phyloP scores from a whole-genome alignment of 2,888 invertebrate genomes.

The Dryococelus australis region DNA sequence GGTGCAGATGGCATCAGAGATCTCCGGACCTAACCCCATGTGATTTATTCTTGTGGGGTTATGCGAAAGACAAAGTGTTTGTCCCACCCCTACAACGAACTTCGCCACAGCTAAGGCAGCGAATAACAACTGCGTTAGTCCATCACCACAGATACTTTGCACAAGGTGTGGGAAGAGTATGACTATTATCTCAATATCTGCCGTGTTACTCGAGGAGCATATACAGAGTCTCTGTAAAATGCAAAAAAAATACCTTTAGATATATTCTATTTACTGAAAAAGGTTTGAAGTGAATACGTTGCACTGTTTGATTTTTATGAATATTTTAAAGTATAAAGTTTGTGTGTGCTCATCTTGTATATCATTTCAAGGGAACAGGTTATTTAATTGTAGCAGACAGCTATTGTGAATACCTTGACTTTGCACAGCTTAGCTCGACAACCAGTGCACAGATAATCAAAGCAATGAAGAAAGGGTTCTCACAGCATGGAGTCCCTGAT shows the following conservation, averaged over 20 bases:
- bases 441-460: no score
- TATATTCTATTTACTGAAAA: not conserved
- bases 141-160: conserved; percentile 23
- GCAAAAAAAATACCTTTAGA: not conserved
- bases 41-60: not conserved
- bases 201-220: conserved; percentile 26
- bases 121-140: not conserved
- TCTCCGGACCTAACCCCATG: conserved; percentile 17
- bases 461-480: no score
- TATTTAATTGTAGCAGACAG: no score
- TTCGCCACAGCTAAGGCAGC: conserved; percentile 12
- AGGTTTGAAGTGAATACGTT: no score
- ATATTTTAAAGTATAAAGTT: not conserved
- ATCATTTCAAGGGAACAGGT: no score
- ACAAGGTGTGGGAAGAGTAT: conserved; percentile 23
- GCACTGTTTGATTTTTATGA: not conserved
- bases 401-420: no score
- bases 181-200: not conserved
- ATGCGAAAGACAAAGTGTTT: conserved; percentile 4
- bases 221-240: not conserved
- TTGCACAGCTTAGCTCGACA: no score
- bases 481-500: no score
- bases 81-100: not conserved
- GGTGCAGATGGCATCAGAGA: conserved; percentile 16
- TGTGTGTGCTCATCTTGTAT: not conserved